These are phyloP conservation scores for Hippolais icterina DNA, from an alignment of 2,113 vertebrate genomes.

Conservation along the genomic window DNA sequence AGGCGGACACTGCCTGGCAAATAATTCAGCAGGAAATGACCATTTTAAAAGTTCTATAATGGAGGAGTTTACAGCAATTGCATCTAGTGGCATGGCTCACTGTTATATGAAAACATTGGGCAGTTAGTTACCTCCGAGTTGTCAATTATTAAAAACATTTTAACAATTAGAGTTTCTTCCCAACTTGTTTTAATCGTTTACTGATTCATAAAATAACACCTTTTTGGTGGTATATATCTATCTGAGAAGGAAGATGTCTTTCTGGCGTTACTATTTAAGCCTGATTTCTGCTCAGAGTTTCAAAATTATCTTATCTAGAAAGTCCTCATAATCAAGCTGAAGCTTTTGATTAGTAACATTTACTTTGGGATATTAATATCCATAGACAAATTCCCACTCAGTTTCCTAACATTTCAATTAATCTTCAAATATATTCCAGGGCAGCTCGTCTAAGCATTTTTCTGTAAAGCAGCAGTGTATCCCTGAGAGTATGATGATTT, in stretches of 20 bases:
- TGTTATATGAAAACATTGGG: background rate
- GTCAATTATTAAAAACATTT: background rate
- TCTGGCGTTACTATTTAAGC: background rate
- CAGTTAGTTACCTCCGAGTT: background rate
- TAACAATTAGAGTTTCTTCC: background rate
- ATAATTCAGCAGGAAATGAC: background rate
- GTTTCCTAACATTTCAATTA: background rate
- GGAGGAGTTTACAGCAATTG: background rate
- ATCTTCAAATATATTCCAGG: background rate
- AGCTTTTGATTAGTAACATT: conserved; percentile 7
- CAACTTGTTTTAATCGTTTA: background rate
- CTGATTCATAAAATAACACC: background rate
- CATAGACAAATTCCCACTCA: background rate
- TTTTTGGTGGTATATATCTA: background rate
- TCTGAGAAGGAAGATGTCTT: background rate
- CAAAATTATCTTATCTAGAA: background rate
- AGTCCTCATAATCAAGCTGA: background rate
- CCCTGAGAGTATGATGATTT: background rate
- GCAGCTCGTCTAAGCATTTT: background rate
- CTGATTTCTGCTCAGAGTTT: background rate
- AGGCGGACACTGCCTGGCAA: background rate
- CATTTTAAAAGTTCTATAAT: background rate
- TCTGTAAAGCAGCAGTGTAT: background rate
- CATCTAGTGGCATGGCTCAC: background rate
- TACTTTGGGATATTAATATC: background rate